Evolutionary conservation across 2,888 invertebrate genomes (phyloP).

Genomic region (Drosophila peninsularis): DNA sequence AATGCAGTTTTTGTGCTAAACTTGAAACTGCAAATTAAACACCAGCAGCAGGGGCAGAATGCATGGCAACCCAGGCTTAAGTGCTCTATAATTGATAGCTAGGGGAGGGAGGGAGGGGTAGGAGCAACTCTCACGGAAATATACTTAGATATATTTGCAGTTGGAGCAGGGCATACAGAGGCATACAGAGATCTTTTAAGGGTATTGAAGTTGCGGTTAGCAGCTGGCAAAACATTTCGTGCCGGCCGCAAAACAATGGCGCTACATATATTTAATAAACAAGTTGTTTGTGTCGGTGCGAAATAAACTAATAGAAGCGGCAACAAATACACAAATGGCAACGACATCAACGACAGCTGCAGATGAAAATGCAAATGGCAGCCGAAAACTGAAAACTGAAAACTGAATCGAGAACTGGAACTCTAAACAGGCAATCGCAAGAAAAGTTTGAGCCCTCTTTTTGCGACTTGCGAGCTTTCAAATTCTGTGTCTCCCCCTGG

Average conservation of each 20-base stretch:
- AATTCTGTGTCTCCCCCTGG: neutral
- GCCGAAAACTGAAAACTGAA: conserved; percentile 16
- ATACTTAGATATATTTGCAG: neutral
- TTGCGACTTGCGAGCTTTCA: conserved; percentile 56
- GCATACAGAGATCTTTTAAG: neutral
- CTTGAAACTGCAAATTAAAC: conserved; percentile 63
- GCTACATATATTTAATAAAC: conserved; percentile 71
- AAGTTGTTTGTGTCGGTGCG: conserved; percentile 45
- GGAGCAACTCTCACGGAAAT: too few species aligned
- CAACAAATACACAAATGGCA: conserved; percentile 26
- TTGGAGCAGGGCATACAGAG: too few species aligned
- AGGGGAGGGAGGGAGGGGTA: neutral
- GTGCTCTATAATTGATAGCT: conserved; percentile 29
- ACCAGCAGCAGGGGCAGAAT: conserved; percentile 26
- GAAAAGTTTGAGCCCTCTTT: conserved; percentile 43
- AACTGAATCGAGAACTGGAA: conserved; percentile 24
- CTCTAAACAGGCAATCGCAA: conserved; percentile 52
- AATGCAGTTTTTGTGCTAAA: conserved; percentile 62
- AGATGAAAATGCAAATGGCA: conserved; percentile 33
- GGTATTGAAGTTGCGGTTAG: conserved; percentile 15
- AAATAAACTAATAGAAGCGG: conserved; percentile 36
- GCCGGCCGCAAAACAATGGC: conserved; percentile 67
- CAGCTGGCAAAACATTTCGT: conserved; percentile 46
- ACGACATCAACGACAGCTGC: conserved; percentile 33
- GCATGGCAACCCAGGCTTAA: conserved; percentile 10